Base-by-base conservation (phyloP, 1,140 invertebrate genomes). In the Lutraria rhynchaena region DNA sequence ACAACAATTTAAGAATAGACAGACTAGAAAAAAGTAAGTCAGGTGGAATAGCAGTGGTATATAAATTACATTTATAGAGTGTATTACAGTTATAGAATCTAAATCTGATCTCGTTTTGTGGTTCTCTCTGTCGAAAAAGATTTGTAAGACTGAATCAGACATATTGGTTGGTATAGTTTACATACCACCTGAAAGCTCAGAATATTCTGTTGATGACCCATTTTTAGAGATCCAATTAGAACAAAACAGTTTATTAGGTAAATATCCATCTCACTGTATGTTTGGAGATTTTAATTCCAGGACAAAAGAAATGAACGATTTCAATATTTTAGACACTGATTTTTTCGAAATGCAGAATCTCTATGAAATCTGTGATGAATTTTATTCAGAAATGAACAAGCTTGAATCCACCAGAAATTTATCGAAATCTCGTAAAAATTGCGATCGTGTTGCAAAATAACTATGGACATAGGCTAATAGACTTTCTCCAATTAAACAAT, bases 131-230 rank as follows among this genome's bases (percentile, higher is more conserved):
- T 55, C 53, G 5, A 55, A 55, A 24, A 5, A 55, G 24, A 7
- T 55, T 11, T 7, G 15, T 11, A 55, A 55, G 22, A 55, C 53
- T 11, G 53, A 5, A 22, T 15, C 53, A n/a, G 53, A 55, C 7
- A 55, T 55, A 7, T 11, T 55, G n/a, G 15, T 15, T 22, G 53
- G 53, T 7, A 55, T 24, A n/a, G 53, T 55, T 7, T 11, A 9
- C n/a, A 55, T 55, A 55, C 53, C 53, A 15, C 53, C 53, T 9
- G 53, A 55, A 55, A n/a, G 24, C n/a, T 55, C 53, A 24, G 53
- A 55, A 55, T 55, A 55, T 22, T 55, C 53, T 11, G 53, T 55
- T 11, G 9, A 55, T 15, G 53, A 24, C n/a, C 53, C 53, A 22
- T 55, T 55, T 24, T 22, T 55, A 11, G 53, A 55, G 24, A 55